Conservation (phyloP, 1,140 invertebrate species). For the Lanistes nyassanus region DNA sequence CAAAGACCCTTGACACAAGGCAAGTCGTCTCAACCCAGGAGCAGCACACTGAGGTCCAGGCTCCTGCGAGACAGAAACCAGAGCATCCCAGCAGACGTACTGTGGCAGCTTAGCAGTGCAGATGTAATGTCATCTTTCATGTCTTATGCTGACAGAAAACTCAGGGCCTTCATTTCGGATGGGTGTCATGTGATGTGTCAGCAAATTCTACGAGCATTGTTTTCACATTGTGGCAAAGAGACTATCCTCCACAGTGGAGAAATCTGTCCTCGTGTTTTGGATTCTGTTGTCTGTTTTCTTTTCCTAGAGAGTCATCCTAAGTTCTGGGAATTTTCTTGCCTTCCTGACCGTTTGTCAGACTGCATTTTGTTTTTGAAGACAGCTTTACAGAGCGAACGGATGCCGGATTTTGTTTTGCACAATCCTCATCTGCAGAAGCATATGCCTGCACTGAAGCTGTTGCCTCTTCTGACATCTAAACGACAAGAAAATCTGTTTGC, state of each 20-base stretch:
- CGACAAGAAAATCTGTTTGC: conserved; percentile 51
- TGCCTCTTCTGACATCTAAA: conserved; percentile 35
- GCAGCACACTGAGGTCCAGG: conserved; percentile 16
- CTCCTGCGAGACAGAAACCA: conserved; percentile 20
- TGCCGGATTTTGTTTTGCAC: conserved; percentile 54
- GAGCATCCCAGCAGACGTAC: conserved; percentile 29
- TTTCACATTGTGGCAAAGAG: conserved; percentile 39
- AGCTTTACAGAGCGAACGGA: conserved; percentile 41
- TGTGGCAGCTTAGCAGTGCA: conserved; percentile 45
- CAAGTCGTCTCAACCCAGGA: conserved; percentile 13
- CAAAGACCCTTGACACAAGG: conserved; percentile 21
- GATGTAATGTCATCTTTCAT: conserved; percentile 42
- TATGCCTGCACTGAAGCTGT: conserved; percentile 42
- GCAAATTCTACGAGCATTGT: conserved; percentile 49
- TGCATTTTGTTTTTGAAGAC: conserved; percentile 47
- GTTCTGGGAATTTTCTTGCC: conserved; percentile 44
- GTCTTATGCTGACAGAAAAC: conserved; percentile 30
- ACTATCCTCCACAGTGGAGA: conserved; percentile 47
- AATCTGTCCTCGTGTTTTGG: conserved; percentile 40
- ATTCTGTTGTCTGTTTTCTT: conserved; percentile 50
- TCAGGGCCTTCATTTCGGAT: conserved; percentile 30
- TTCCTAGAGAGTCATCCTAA: conserved; percentile 48
- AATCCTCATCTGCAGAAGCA: conserved; percentile 52
- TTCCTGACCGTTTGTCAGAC: conserved; percentile 54
- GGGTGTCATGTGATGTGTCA: conserved; percentile 47